Evolutionary conservation across 1,140 invertebrate genomes (phyloP).

Genomic region (Episyrphus balteatus): DNA sequence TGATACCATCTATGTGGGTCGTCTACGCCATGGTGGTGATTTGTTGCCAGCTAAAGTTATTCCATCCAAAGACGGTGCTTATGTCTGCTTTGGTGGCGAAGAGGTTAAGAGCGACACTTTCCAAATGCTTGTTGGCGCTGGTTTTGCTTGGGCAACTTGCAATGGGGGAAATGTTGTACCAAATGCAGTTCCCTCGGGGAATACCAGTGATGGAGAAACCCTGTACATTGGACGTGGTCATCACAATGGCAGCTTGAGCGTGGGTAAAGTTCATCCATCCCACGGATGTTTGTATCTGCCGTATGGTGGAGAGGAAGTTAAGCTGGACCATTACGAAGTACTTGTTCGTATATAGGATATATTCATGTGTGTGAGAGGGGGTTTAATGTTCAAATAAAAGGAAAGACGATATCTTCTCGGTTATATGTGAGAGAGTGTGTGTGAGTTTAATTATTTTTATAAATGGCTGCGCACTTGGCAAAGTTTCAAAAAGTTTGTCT

Average conservation of each 20-base stretch:
- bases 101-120: conserved; percentile 37
- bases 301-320: conserved; percentile 48
- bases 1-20: conserved; percentile 38
- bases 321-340: conserved; percentile 47
- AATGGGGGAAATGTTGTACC: conserved; percentile 41
- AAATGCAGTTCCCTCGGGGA: conserved; percentile 46
- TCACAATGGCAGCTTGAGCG: conserved; percentile 44
- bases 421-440: too few relatives aligned
- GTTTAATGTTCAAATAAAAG: too few relatives aligned
- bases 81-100: conserved; percentile 35
- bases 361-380: too few relatives aligned
- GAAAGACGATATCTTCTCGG: too few relatives aligned
- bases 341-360: conserved; percentile 9
- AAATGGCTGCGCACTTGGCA: too few relatives aligned
- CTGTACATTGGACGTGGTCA: conserved; percentile 50
- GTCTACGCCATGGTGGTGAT: conserved; percentile 33
- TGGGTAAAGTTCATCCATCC: conserved; percentile 48
- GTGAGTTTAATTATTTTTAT: too few relatives aligned
- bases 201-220: conserved; percentile 45
- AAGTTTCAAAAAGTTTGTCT: too few relatives aligned
- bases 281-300: conserved; percentile 51
- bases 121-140: conserved; percentile 36
- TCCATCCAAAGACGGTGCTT: conserved; percentile 32
- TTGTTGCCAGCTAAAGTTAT: conserved; percentile 36
- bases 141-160: conserved; percentile 38